Percentiles rank a stretch among this genome's conserved stretches.
Evolutionary conservation across 2,113 vertebrate species (phyloP).

Genomic region (Passer montanus): DNA sequence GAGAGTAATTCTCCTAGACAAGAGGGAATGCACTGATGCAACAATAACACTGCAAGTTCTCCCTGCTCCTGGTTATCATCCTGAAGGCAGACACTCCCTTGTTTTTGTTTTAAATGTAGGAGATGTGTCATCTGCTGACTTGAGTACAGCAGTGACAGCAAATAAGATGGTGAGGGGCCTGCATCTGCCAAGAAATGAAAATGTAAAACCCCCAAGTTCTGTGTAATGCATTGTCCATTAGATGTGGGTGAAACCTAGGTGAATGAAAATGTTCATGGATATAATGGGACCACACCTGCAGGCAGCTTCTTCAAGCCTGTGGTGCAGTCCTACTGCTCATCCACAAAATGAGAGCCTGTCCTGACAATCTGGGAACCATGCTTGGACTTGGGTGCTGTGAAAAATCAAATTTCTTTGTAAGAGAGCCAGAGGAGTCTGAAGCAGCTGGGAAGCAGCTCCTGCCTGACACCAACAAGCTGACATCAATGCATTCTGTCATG

Average conservation of each 20-base stretch:
- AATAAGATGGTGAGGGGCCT: not conserved
- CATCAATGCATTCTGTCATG: not conserved
- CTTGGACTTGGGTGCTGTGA: not conserved
- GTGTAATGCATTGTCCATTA: not conserved
- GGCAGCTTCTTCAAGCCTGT: not conserved
- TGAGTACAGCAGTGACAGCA: not conserved
- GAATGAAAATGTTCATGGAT: not conserved
- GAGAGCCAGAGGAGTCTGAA: not conserved
- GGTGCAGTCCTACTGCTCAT: not conserved
- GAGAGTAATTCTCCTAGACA: slow-evolving; percentile 52
- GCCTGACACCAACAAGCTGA: not conserved
- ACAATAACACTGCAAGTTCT: not conserved
- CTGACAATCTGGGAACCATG: not conserved
- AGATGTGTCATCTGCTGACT: not conserved
- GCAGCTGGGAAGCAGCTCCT: not conserved
- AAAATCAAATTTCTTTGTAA: not conserved
- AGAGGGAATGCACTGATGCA: not conserved
- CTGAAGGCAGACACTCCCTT: not conserved
- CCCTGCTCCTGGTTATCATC: not conserved
- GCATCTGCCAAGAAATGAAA: not conserved
- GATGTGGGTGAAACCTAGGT: not conserved
- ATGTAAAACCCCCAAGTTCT: not conserved
- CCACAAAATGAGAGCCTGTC: not conserved
- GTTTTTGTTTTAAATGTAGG: not conserved
- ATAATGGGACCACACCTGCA: not conserved